phyloP scores from a whole-genome alignment of 2,113 vertebrate genomes.

The Cheirogaleus medius region DNA sequence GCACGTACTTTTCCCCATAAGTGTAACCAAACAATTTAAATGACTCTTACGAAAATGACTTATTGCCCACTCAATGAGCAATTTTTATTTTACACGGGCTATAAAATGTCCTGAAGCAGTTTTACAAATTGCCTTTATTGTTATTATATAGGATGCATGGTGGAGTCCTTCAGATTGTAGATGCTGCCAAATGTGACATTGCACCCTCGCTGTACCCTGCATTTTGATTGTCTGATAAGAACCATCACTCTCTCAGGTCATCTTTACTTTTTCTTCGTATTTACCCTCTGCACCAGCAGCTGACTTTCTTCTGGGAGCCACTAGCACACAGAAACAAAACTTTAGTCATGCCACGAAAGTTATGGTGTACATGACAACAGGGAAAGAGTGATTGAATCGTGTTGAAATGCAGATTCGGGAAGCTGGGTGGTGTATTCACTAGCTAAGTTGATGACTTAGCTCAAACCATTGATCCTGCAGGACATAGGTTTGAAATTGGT shows the following conservation, averaged over 20 bases:
- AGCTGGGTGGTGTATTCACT: neutral
- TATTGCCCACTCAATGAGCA: constrained; percentile 29
- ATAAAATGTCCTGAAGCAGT: constrained; percentile 17
- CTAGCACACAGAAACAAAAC: neutral
- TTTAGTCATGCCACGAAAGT: neutral
- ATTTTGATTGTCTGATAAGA: neutral
- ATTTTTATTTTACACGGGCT: constrained; percentile 44
- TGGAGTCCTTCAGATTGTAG: neutral
- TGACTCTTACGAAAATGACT: constrained; percentile 44
- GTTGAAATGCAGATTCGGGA: neutral
- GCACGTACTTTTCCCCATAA: neutral
- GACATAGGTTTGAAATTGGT: neutral
- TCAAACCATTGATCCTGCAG: neutral
- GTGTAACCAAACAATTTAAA: constrained; percentile 46
- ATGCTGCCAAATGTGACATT: neutral
- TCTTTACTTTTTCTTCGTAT: neutral
- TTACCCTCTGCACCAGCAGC: neutral
- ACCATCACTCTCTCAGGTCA: neutral
- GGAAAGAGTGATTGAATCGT: neutral
- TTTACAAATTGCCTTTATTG: constrained; percentile 57
- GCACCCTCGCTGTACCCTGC: neutral
- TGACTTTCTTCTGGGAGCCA: neutral
- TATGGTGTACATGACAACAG: neutral
- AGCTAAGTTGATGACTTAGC: neutral
- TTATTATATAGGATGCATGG: constrained; percentile 22